These are phyloP conservation scores for Phaethornis superciliosus DNA, from an alignment of 2,113 vertebrate species.

Conservation along the genomic window DNA sequence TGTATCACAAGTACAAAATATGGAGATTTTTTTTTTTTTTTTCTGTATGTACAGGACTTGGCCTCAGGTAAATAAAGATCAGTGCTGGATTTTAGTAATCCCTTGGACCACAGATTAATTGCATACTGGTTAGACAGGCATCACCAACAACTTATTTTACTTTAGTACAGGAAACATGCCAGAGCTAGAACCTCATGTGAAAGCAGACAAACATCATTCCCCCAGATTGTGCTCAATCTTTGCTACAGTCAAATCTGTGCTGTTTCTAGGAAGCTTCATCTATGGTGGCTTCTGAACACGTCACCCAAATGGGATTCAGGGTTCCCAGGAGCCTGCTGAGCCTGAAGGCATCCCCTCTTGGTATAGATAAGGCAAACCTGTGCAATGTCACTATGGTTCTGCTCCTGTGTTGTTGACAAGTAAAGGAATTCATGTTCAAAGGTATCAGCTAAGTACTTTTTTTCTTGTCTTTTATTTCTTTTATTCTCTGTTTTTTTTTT, in stretches of 20 bases:
- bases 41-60: background rate
- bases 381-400: background rate
- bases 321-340: background rate
- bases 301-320: background rate
- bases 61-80: background rate
- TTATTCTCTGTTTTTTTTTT: background rate
- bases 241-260: background rate
- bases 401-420: background rate
- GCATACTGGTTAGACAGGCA: background rate
- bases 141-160: background rate
- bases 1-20: background rate
- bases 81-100: background rate
- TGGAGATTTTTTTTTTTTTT: rapidly evolving
- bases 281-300: background rate
- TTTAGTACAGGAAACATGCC: background rate
- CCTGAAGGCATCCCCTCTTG: background rate
- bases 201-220: background rate
- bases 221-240: background rate
- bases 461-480: background rate
- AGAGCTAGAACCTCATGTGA: background rate
- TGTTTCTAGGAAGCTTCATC: background rate
- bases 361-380: background rate
- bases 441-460: background rate
- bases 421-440: background rate
- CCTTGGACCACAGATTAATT: background rate